phyloP scores from a whole-genome alignment of 2,113 vertebrate genomes.

The Mohoua ochrocephala region DNA sequence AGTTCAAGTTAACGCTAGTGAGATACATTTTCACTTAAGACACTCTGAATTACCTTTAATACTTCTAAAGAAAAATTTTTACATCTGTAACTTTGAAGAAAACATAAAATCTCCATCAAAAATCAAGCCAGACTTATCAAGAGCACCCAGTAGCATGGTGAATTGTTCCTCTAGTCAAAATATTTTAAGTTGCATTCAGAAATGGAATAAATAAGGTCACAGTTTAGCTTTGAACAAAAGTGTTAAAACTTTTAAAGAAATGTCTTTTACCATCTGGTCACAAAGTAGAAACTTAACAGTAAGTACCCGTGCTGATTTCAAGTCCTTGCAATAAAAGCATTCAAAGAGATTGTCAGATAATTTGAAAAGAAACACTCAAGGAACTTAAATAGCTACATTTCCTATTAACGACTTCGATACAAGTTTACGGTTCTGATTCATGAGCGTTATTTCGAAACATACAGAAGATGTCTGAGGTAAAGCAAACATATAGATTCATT shows the following conservation, averaged over 20 bases:
- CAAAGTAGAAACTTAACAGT: neutral
- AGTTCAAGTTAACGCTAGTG: slow-evolving; percentile 28
- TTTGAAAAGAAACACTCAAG: neutral
- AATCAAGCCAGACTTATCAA: neutral
- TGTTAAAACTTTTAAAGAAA: neutral
- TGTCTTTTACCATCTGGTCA: neutral
- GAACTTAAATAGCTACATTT: neutral
- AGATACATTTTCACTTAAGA: neutral
- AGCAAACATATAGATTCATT: neutral
- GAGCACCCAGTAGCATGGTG: neutral
- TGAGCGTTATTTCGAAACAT: neutral
- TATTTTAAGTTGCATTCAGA: neutral
- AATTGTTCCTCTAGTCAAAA: neutral
- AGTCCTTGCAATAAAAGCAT: neutral
- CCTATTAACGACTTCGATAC: neutral
- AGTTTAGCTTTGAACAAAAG: neutral
- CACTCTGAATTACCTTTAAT: neutral
- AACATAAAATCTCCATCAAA: neutral
- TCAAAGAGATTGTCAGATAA: neutral
- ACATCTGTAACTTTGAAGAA: neutral
- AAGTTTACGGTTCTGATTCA: neutral
- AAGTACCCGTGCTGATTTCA: neutral
- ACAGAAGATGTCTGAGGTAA: neutral
- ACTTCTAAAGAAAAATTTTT: neutral
- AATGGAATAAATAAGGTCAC: neutral